These are phyloP conservation scores for Corythaixoides concolor DNA, from an alignment of 2,113 vertebrate species.

Conservation along the genomic window DNA sequence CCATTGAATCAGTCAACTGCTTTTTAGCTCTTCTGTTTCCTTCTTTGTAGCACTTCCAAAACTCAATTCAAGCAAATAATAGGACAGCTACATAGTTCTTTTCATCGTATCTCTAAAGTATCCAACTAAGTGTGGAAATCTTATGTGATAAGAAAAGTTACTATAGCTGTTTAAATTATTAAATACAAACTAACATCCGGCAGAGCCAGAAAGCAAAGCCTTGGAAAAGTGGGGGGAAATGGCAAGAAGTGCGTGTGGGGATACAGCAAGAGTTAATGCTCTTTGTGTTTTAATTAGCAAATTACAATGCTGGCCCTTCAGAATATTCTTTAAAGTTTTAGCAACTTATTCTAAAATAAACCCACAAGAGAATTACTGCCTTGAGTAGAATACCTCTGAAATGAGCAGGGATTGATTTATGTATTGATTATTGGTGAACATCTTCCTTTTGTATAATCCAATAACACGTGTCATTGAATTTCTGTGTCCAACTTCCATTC, in stretches of 20 bases:
- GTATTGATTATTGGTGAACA: constrained; percentile 3
- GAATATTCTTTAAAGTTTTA: not conserved
- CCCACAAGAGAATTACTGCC: not conserved
- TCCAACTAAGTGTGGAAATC: not conserved
- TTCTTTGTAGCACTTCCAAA: not conserved
- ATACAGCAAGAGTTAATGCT: not conserved
- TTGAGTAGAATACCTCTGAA: not conserved
- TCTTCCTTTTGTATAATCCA: constrained; percentile 7
- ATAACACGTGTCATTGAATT: constrained; percentile 2
- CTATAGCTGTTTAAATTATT: not conserved
- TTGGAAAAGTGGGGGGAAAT: not conserved
- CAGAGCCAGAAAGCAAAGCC: not conserved
- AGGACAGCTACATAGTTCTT: not conserved
- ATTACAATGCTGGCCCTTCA: not conserved
- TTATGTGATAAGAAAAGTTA: not conserved
- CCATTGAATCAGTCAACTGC: not conserved
- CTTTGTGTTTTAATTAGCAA: not conserved
- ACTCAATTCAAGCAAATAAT: not conserved
- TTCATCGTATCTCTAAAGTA: not conserved
- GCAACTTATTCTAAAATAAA: not conserved
- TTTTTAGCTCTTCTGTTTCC: not conserved
- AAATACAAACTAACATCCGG: not conserved
- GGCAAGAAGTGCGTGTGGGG: not conserved
- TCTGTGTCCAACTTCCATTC: not conserved
- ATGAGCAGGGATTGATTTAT: not conserved